Evolutionary conservation across 1,140 invertebrate genomes (phyloP).

Genomic region (Bombus impatiens): DNA sequence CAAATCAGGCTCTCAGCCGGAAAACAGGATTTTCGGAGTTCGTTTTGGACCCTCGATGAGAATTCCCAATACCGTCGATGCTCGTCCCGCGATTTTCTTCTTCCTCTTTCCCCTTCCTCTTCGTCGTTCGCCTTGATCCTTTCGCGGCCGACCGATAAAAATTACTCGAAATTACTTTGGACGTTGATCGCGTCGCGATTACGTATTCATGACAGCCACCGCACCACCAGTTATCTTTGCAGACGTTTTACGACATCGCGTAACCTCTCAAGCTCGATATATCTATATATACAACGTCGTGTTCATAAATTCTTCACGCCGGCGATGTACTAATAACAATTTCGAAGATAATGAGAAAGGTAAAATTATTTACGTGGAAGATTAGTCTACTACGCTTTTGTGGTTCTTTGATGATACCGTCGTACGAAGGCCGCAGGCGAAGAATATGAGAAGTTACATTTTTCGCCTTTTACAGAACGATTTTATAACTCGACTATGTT

Average conservation of each 20-base stretch:
- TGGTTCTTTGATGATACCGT: background rate
- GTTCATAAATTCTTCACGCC: background rate
- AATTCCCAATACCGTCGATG: background rate
- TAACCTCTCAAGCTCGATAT: background rate
- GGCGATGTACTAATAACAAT: constrained; percentile 2
- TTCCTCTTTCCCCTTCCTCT: background rate
- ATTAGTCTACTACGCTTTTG: background rate
- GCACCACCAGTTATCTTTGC: background rate
- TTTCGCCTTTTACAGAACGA: no score
- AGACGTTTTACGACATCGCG: background rate
- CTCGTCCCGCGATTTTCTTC: background rate
- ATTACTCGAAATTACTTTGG: constrained; percentile 33
- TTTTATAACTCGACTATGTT: no score
- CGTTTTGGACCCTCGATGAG: background rate
- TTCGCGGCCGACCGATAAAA: constrained; percentile 26
- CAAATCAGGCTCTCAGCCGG: constrained; percentile 11
- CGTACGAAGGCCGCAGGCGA: background rate
- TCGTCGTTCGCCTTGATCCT: background rate
- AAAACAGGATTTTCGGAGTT: constrained; percentile 33
- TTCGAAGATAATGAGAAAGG: background rate
- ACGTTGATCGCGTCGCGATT: constrained; percentile 28
- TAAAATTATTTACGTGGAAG: background rate
- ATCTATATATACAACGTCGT: background rate
- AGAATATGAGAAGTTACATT: background rate
- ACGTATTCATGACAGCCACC: constrained; percentile 32